phyloP scores from a whole-genome alignment of 1,140 invertebrate species.

The Drosophila tani region DNA sequence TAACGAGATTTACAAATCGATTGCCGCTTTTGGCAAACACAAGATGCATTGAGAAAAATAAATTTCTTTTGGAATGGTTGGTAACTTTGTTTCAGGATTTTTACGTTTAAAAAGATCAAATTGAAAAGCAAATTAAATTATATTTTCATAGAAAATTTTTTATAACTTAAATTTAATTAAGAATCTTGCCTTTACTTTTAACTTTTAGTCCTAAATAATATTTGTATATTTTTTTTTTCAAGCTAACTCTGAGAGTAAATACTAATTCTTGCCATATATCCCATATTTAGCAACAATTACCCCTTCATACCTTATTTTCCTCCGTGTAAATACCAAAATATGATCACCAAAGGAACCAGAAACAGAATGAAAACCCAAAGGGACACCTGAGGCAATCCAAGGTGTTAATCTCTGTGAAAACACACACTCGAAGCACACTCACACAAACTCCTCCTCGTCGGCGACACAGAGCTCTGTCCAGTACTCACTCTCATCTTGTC shows the following conservation, averaged over 20 bases:
- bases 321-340: slow-evolving; percentile 13
- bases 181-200: no score
- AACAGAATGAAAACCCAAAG: slow-evolving; percentile 16
- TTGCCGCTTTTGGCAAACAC: slow-evolving; percentile 68
- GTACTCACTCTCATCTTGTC: slow-evolving; percentile 18
- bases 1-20: slow-evolving; percentile 84
- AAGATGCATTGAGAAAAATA: slow-evolving; percentile 1
- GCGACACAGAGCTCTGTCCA: neutral
- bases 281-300: no score
- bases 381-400: slow-evolving; percentile 52
- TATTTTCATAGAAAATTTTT: no score
- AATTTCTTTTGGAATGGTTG: no score
- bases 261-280: neutral
- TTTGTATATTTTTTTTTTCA: no score
- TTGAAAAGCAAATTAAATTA: no score
- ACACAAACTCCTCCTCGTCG: slow-evolving; percentile 3
- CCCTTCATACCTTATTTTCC: neutral
- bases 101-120: no score
- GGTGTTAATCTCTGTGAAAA: slow-evolving; percentile 44
- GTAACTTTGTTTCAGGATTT: no score
- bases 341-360: slow-evolving; percentile 1
- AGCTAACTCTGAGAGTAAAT: no score
- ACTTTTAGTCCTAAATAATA: no score
- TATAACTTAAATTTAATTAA: no score
- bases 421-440: slow-evolving; percentile 13